Conservation (phyloP, 2,113 vertebrate species). For the Erythrolamprus reginae region DNA sequence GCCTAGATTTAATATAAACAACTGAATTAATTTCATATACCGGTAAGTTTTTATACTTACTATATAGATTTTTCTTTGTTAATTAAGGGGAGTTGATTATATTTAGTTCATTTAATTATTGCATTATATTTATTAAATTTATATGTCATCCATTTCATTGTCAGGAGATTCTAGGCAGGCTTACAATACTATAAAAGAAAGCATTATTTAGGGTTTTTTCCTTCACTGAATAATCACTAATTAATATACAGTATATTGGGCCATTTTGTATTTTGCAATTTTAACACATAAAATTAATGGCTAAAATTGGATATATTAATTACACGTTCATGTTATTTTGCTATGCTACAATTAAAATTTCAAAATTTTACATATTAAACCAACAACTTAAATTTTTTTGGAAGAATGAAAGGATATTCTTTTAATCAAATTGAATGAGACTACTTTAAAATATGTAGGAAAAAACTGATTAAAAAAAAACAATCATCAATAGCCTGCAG, state of each 20-base stretch:
- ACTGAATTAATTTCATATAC: background rate
- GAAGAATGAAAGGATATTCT: background rate
- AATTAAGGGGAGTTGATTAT: background rate
- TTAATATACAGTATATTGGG: background rate
- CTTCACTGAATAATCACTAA: background rate
- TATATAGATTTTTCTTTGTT: background rate
- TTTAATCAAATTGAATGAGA: background rate
- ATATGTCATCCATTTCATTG: background rate
- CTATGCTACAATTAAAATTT: background rate
- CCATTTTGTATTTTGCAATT: background rate
- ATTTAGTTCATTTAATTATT: background rate
- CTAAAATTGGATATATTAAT: background rate
- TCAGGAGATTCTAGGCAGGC: background rate
- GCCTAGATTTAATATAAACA: background rate
- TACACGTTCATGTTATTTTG: background rate
- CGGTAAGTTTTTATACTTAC: background rate
- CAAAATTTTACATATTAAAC: background rate
- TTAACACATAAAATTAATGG: background rate
- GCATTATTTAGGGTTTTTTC: background rate
- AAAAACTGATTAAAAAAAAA: background rate
- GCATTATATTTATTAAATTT: background rate
- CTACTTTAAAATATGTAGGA: background rate
- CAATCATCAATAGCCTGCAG: background rate
- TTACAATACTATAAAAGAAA: background rate
- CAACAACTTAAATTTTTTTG: background rate